Conservation (phyloP, 2,888 invertebrate species). For the Melipona beecheii region DNA sequence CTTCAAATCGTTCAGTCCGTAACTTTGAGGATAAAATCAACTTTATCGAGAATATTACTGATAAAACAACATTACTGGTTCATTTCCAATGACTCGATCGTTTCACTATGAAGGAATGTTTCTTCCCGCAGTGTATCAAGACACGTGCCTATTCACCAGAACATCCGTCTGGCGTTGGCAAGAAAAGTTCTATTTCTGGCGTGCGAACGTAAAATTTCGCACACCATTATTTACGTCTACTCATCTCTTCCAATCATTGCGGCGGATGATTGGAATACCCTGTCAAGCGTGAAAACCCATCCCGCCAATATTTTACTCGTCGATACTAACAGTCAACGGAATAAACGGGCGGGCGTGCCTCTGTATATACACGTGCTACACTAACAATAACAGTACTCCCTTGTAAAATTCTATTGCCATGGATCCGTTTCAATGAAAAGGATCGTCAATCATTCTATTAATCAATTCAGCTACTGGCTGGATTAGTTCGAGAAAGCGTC, state of each 20-base stretch:
- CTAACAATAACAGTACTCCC: slow-evolving; percentile 12
- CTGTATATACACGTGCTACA: not conserved
- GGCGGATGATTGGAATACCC: slow-evolving; percentile 52
- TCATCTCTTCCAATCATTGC: slow-evolving; percentile 44
- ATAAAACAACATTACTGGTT: not conserved
- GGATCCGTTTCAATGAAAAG: slow-evolving; percentile 19
- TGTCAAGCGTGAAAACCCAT: slow-evolving; percentile 56
- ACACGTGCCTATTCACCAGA: slow-evolving; percentile 2
- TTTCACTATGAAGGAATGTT: not conserved
- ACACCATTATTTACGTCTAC: slow-evolving; percentile 55
- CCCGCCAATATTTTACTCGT: slow-evolving; percentile 48
- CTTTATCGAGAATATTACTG: too few species aligned
- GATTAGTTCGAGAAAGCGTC: slow-evolving; percentile 26
- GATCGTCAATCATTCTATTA: slow-evolving; percentile 41
- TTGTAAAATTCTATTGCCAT: slow-evolving; percentile 23
- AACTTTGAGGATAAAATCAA: not conserved
- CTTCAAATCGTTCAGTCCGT: not conserved
- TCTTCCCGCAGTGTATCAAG: not conserved
- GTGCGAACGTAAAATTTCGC: slow-evolving; percentile 56
- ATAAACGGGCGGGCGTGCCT: slow-evolving; percentile 20
- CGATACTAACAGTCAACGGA: slow-evolving; percentile 8
- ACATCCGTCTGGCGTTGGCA: slow-evolving; percentile 12
- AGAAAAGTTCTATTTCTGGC: slow-evolving; percentile 51
- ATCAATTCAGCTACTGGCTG: slow-evolving; percentile 16
- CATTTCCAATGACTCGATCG: not conserved